phyloP scores from a whole-genome alignment of 2,888 invertebrate genomes.

The Sesia apiformis region DNA sequence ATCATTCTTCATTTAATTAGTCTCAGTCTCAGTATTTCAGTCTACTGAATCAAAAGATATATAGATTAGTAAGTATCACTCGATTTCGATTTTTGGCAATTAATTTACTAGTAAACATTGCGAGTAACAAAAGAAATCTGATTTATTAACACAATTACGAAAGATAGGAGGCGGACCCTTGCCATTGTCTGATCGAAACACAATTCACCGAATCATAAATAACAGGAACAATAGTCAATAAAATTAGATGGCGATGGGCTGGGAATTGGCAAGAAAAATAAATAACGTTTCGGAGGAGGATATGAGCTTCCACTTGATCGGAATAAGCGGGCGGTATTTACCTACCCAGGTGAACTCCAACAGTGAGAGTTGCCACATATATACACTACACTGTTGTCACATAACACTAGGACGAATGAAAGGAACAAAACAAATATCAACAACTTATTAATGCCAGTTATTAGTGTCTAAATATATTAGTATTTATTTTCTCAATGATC shows the following conservation, averaged over 20 bases:
- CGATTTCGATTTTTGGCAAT: not conserved
- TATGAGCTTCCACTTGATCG: conserved; percentile 33
- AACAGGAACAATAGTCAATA: conserved; percentile 66
- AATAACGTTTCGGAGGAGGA: conserved; percentile 34
- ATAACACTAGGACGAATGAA: too few relatives aligned
- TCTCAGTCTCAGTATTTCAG: not conserved
- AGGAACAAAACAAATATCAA: too few relatives aligned
- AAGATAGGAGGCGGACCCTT: conserved; percentile 40
- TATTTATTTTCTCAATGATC: too few relatives aligned
- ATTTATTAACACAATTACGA: conserved; percentile 60
- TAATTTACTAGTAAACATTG: not conserved
- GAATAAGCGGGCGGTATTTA: conserved; percentile 10
- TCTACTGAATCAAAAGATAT: too few relatives aligned
- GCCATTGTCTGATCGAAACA: conserved; percentile 61
- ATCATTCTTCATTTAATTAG: not conserved
- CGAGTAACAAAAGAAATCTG: conserved; percentile 41
- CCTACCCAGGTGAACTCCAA: too few relatives aligned
- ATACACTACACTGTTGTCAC: too few relatives aligned
- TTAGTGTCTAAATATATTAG: too few relatives aligned
- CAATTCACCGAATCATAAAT: conserved; percentile 64
- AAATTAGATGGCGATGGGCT: conserved; percentile 55
- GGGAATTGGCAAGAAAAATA: conserved; percentile 47
- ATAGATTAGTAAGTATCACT: not conserved
- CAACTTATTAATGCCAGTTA: too few relatives aligned
- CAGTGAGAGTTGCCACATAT: too few relatives aligned